These are phyloP conservation scores for Melanotaenia parkinsoni DNA, from an alignment of 2,797 vertebrate genomes.

Conservation along the genomic window DNA sequence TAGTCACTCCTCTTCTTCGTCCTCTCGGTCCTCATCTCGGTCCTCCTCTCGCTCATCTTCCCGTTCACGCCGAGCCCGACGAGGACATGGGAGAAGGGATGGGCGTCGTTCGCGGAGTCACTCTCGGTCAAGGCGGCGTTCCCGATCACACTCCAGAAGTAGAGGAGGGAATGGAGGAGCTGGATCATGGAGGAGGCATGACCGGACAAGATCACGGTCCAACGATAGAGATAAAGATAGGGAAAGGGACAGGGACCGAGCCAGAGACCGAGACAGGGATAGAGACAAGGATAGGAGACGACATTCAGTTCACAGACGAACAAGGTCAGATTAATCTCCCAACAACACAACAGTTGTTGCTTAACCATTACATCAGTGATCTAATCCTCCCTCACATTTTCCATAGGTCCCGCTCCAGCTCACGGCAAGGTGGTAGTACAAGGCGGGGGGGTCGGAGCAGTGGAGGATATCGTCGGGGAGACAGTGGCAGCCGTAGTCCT, in stretches of 20 bases:
- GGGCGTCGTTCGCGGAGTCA: constrained; percentile 82
- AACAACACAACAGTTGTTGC: accelerated
- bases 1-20: constrained; percentile 85
- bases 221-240: constrained; percentile 72
- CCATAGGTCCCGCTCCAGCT: constrained; percentile 83
- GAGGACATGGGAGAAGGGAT: constrained; percentile 80
- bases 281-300: constrained; percentile 66
- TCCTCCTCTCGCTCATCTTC: constrained; percentile 86
- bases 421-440: constrained; percentile 84
- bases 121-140: constrained; percentile 80
- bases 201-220: constrained; percentile 85
- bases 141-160: constrained; percentile 77
- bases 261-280: constrained; percentile 28
- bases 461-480: constrained; percentile 80
- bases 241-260: constrained; percentile 31
- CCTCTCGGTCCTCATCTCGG: constrained; percentile 82
- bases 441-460: constrained; percentile 81
- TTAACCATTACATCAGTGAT: neutral
- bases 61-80: constrained; percentile 84
- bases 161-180: constrained; percentile 73
- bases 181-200: constrained; percentile 78
- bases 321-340: constrained; percentile 74
- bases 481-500: constrained; percentile 85
- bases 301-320: constrained; percentile 83
- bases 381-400: neutral